phyloP scores from a whole-genome alignment of 2,797 vertebrate species.

The Urocyon cinereoargenteus region DNA sequence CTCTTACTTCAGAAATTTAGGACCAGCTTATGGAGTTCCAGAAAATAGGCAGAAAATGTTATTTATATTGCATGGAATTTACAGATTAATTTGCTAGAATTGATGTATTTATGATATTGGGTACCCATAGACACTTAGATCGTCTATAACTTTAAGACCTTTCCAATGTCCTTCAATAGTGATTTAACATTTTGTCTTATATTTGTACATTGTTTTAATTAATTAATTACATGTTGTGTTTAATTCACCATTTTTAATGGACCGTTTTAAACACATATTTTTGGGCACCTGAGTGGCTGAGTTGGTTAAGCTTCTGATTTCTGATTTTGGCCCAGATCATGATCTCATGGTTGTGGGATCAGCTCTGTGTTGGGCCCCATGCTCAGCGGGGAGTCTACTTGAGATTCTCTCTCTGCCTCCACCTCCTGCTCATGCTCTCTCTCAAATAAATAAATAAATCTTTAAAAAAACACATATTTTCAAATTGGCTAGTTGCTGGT shows the following conservation, averaged over 20 bases:
- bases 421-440: fast-evolving
- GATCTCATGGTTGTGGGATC: background rate
- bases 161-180: background rate
- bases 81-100: background rate
- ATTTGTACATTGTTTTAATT: background rate
- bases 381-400: background rate
- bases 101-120: background rate
- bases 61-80: background rate
- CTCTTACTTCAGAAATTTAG: slow-evolving; percentile 17
- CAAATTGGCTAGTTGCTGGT: background rate
- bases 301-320: background rate
- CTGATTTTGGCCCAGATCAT: background rate
- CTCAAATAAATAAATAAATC: background rate
- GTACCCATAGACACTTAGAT: background rate
- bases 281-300: background rate
- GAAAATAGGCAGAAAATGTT: background rate
- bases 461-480: background rate
- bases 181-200: background rate
- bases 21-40: background rate
- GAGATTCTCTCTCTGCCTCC: background rate
- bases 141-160: background rate
- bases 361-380: background rate
- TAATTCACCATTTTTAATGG: background rate
- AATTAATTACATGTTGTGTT: background rate
- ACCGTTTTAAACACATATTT: background rate